A percentile compares a stretch with the other conserved stretches of the same genome.
Evolutionary conservation across 1,140 invertebrate species (phyloP).

Genomic region (Bombyx mandarina): DNA sequence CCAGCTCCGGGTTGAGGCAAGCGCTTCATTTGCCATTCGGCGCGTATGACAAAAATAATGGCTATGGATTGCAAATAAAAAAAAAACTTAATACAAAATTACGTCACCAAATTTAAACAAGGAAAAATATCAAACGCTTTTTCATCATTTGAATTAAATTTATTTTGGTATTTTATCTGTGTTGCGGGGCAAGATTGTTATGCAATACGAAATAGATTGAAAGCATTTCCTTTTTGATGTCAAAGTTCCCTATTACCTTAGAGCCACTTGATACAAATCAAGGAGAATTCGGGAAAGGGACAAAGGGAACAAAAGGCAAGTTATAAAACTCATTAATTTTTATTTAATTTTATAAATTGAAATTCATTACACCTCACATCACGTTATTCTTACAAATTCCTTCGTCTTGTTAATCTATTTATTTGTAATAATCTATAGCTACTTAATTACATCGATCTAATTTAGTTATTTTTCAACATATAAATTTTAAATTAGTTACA

Average conservation of each 20-base stretch:
- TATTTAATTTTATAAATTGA: constrained; percentile 69
- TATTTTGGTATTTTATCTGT: background rate
- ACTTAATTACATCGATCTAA: constrained; percentile 61
- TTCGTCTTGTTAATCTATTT: constrained; percentile 46
- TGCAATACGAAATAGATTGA: background rate
- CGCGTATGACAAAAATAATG: too few species aligned
- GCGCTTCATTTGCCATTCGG: too few species aligned
- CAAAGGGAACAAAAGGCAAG: constrained; percentile 31
- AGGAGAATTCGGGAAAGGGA: too few species aligned
- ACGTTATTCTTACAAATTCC: constrained; percentile 67
- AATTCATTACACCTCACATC: constrained; percentile 65
- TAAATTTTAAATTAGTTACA: constrained; percentile 5
- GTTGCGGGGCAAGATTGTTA: too few species aligned
- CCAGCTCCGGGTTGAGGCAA: too few species aligned
- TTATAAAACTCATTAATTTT: constrained; percentile 67
- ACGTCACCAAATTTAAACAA: too few species aligned
- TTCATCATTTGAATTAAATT: constrained; percentile 2
- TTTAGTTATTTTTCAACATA: constrained; percentile 9
- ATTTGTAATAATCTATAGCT: constrained; percentile 62
- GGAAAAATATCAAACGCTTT: background rate
- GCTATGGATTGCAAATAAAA: too few species aligned
- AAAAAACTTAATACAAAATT: background rate
- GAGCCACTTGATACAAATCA: too few species aligned
- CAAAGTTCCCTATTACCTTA: background rate
- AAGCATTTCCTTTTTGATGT: background rate